These are phyloP conservation scores for Drosophila antonietae DNA, from an alignment of 2,888 invertebrate species.

Conservation along the genomic window DNA sequence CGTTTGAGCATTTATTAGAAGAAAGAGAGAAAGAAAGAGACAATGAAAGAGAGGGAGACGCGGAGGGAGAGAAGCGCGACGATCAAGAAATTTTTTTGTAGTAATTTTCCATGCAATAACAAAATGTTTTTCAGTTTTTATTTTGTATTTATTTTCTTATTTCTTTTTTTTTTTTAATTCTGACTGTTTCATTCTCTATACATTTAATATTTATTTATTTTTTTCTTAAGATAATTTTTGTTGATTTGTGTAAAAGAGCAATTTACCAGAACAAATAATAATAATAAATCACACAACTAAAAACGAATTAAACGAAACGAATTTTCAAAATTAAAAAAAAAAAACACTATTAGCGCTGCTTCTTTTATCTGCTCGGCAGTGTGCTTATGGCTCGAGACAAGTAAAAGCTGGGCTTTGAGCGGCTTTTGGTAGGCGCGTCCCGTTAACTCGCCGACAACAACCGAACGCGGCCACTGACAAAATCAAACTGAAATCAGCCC, in stretches of 20 bases:
- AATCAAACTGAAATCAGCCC: constrained; percentile 62
- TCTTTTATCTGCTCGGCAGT: constrained; percentile 29
- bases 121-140: constrained; percentile 57
- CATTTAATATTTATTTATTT: background rate
- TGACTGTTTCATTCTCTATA: constrained; percentile 12
- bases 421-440: constrained; percentile 46
- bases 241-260: constrained; percentile 15
- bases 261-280: constrained; percentile 54
- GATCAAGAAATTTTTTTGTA: constrained; percentile 65
- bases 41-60: constrained; percentile 2
- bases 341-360: constrained; percentile 43
- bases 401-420: constrained; percentile 51
- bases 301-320: constrained; percentile 53
- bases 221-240: constrained; percentile 9
- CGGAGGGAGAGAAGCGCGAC: constrained; percentile 13
- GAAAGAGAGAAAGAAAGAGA: constrained; percentile 9
- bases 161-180: constrained; percentile 30
- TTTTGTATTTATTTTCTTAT: constrained; percentile 16
- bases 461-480: constrained; percentile 67
- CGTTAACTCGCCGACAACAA: constrained; percentile 54
- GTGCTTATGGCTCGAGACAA: constrained; percentile 25
- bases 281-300: constrained; percentile 44
- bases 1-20: constrained; percentile 34
- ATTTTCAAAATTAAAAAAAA: constrained; percentile 6
- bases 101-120: constrained; percentile 78